Percentiles rank a stretch among this genome's conserved stretches.
phyloP scores from a whole-genome alignment of 2,797 vertebrate species.

The Sandelia bainsii region DNA sequence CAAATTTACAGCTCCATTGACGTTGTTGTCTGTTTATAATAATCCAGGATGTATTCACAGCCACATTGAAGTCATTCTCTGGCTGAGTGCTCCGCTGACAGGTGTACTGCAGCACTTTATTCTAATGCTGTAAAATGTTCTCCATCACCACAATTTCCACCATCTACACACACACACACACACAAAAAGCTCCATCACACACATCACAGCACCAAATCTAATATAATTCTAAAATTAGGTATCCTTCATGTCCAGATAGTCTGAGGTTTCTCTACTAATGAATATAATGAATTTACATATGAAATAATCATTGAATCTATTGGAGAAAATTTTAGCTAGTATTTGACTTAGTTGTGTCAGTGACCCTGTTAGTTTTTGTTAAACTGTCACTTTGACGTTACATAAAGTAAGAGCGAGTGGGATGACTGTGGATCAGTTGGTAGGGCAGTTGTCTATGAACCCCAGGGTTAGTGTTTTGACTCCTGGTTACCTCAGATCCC shows the following conservation, averaged over 20 bases:
- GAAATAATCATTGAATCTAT: no score
- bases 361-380: no score
- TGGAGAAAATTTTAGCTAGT: no score
- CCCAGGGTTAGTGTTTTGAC: no score
- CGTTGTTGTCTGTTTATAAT: constrained; percentile 27
- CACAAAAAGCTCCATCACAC: not conserved
- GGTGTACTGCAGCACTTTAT: constrained; percentile 17
- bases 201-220: not conserved
- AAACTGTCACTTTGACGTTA: no score
- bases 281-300: no score
- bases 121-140: constrained; percentile 4
- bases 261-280: not conserved
- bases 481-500: no score
- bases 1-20: constrained; percentile 39
- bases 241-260: not conserved
- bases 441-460: no score
- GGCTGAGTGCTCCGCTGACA: constrained; percentile 32
- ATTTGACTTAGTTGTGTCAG: no score
- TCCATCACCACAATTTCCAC: not conserved
- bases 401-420: no score
- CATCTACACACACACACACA: not conserved
- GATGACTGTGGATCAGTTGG: no score
- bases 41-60: constrained; percentile 32
- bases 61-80: constrained; percentile 12
- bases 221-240: not conserved